Evolutionary conservation across 2,888 invertebrate genomes (phyloP), one percentile per base, ranked within the genome.

Genomic region (Saturnia japonica): DNA sequence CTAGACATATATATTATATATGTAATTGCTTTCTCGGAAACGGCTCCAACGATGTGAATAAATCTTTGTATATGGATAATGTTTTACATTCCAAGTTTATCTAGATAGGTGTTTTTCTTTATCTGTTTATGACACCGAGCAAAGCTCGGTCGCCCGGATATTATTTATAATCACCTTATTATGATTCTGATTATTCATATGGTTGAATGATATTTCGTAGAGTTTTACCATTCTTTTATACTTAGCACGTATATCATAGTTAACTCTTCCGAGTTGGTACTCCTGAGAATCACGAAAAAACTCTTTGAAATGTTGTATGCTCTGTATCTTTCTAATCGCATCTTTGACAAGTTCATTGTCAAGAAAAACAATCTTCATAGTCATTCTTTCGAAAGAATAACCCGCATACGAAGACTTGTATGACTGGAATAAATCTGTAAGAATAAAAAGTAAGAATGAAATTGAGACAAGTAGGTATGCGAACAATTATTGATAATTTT

Each of bases 221-320:
- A 71, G 34, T n/a, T 40, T 28, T 3, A 64, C 51, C 71, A 71
- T 68, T n/a, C 71, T 82, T 75, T 67, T 72, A 68, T 75, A 79
- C 71, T 79, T 81, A 28, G 66, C 42, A 16, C 77, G 77, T 12
- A 85, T 79, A 19, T 70, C 68, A 68, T 73, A 80, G 1, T 77
- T n/a, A 12, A 75, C 54, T 19, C 75, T 66, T 1, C 78, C 84
- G 7, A 77, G 25, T 54, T 77, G 75, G 45, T 70, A 68, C 2
- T 51, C 68, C 22, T 68, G 28, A 9, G 71, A 68, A 11, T 40
- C 47, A 22, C 51, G 45, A 60, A 64, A 71, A 47, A 43, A 68
- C 7, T 51, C 25, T 69, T 68, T 79, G 6, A 78, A 72, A 51
- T 75, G 70, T 19, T 79, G 71, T 22, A 82, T 22, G 6, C 73